Evolutionary conservation across 2,888 invertebrate species (phyloP).

Genomic region (Teleogryllus oceanicus): DNA sequence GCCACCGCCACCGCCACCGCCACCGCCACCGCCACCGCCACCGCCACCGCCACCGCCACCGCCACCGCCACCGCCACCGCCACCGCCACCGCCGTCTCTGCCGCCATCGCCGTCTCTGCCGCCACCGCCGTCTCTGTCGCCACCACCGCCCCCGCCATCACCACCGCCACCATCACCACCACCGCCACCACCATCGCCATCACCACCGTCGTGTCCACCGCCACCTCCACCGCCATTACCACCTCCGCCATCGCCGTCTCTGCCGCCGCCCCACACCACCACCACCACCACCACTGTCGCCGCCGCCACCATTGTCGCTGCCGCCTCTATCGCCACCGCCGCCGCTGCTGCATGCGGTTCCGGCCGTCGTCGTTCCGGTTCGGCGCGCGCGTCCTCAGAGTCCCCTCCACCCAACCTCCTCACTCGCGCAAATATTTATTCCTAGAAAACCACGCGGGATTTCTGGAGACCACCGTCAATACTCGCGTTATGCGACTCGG

Average conservation of each 20-base stretch:
- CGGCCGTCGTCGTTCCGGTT: neutral
- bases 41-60: neutral
- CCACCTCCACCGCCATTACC: neutral
- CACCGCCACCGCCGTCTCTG: no score
- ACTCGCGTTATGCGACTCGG: neutral
- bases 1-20: neutral
- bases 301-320: neutral
- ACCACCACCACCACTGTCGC: no score
- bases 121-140: no score
- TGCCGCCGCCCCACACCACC: no score
- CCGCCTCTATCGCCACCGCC: neutral
- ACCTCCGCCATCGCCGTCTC: no score
- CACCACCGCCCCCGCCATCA: rapidly evolving
- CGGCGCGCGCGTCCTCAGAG: neutral
- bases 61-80: no score
- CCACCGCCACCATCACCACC: no score
- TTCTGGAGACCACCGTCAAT: neutral
- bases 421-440: neutral
- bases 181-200: no score
- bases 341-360: neutral
- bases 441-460: constrained; percentile 7
- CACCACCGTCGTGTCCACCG: neutral
- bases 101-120: no score
- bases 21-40: neutral
- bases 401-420: neutral